Conservation (phyloP, 2,113 vertebrate genomes). For the Vidua chalybeata region DNA sequence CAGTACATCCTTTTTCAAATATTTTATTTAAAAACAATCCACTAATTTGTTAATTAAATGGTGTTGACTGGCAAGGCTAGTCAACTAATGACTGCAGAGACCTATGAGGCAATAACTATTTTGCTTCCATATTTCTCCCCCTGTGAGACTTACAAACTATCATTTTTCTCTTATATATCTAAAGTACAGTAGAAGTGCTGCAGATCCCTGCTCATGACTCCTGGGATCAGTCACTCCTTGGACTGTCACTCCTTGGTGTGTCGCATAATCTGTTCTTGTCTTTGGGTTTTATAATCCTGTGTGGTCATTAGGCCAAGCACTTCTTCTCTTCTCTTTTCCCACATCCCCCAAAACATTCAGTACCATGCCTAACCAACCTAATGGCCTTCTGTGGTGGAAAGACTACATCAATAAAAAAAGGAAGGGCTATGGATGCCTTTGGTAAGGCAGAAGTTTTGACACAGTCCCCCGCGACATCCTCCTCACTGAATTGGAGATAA, state of each 20-base stretch:
- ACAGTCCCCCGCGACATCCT: too few species aligned
- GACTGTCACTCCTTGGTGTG: neutral
- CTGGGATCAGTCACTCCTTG: neutral
- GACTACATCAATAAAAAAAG: neutral
- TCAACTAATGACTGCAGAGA: neutral
- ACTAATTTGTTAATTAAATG: neutral
- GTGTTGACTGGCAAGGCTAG: neutral
- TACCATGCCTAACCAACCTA: neutral
- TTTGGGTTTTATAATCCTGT: neutral
- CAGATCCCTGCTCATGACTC: neutral
- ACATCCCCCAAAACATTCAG: neutral
- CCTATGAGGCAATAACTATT: neutral
- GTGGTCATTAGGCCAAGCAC: neutral
- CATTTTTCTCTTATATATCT: neutral
- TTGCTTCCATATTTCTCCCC: neutral
- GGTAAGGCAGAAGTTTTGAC: neutral
- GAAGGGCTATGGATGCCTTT: neutral
- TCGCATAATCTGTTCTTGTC: neutral
- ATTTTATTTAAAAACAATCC: neutral
- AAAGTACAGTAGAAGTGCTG: neutral
- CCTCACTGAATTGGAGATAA: neutral
- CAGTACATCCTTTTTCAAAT: neutral
- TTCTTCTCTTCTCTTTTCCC: neutral
- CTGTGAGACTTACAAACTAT: neutral
- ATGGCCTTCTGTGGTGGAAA: neutral